Base-by-base conservation (phyloP, 2,888 invertebrate genomes). In the Mamestra brassicae region DNA sequence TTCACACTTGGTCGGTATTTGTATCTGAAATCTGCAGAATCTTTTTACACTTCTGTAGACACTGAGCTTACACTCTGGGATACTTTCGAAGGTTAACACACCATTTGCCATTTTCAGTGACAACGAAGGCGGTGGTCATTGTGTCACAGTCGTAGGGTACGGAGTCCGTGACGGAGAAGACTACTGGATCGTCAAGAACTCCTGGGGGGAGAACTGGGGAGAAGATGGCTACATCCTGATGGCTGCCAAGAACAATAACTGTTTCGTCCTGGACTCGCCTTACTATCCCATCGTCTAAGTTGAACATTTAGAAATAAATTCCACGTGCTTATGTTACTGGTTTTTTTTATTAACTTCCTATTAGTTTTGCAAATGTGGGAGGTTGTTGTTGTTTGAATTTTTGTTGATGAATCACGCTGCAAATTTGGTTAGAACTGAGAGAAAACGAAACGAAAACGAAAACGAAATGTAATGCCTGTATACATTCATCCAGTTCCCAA, bases 131-230 rank as follows among this genome's bases (percentile, higher is more conserved):
- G 13, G 11, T 3, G 91, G 92, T 85, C 93, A 94, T 47, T 92
- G 84, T 0, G 91, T 93, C 0, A 89, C 91, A 0, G 89, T 92
- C 0, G 89, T 93, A 0, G 94, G 93, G 0, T 93, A 93, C 64
- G 94, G 93, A 0, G 81, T 81, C 11, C 85, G 89, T 0, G 88
- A 92, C 3, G 92, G 91, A 0, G 87, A 84, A 4, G 84, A 81
- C 2, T 94, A 92, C 86, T 94, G 93, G 93, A 84, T 94, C 26
- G 85, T 93, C n/a, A 92, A 92, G 88, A 93, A 94, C 90, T 93
- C 94, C 1, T 92, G 90, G 90, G 92, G 93, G 0, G 90, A 91
- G 47, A 52, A 76, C 67, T 94, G 92, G 91, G 94, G 94, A 0
- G 85, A 92, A 57, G 92, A 88, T 61, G 94, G 94, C 6, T 92